Evolutionary conservation across 1,140 invertebrate species (phyloP), one percentile per base, ranked within the genome.

Genomic region (Campoletis sonorensis): DNA sequence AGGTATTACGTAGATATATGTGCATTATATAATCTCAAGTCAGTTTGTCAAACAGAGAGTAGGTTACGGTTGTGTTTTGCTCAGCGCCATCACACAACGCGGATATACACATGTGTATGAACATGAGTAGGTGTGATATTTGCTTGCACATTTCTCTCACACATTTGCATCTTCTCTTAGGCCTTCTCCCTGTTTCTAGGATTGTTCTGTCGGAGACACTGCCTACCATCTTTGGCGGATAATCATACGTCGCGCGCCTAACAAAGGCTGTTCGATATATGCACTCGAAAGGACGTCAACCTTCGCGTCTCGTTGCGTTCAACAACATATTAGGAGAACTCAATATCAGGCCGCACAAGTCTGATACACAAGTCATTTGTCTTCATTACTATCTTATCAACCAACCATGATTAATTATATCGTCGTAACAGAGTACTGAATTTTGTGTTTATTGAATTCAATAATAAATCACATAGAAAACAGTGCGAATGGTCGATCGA

Each of bases 31-130:
- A 30, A 70, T 70, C 27, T 33, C 27, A 33, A 33, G 67, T 70
- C 67, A 27, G 67, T 70, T 70, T 70, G 67, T 70, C 67, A 70
- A 33, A 70, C 30, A 70, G 26, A 70, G 67, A 70, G 26, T 10
- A 30, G 27, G 11, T 26, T 26, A 64, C 16, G 30, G 30, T 70
- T 3, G 67, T 45, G 18, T 30, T 70, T 70, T 70, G 13, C 67
- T 16, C 27, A 33, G 33, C 67, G 23, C 30, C 16, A 33, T 3
- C 11, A 33, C 26, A 13, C 26, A 13, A 27, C 61, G 27, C 8
- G 13, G n/a, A 70, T 21, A 70, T 33, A 8, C 33, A 33, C 27
- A 70, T 54, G 13, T 18, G 18, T 68, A n/a, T 33, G 33, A 13
- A 58, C 54, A 1, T 16, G 21, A 4, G 21, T 58, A 7, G 54